Evolutionary conservation across 1,140 invertebrate species (phyloP).

Genomic region (Drosophila mauritiana): DNA sequence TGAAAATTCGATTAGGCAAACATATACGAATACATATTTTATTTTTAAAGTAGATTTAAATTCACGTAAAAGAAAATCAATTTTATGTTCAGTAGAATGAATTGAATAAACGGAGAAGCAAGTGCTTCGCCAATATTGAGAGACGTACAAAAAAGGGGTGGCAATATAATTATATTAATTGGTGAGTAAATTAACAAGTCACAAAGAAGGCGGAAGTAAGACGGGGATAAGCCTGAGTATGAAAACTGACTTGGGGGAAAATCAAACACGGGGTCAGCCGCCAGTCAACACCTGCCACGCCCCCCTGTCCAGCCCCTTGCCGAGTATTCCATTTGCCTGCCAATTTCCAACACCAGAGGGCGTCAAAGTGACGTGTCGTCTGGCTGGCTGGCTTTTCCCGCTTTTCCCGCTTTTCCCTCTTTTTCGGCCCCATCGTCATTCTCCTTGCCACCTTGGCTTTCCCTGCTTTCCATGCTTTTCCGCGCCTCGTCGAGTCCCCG

Average conservation of each 20-base stretch:
- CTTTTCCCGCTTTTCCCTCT: neutral
- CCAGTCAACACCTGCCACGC: constrained; percentile 26
- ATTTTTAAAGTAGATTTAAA: neutral
- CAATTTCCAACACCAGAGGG: constrained; percentile 44
- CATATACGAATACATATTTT: too few species aligned
- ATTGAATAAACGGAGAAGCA: too few species aligned
- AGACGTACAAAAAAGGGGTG: neutral
- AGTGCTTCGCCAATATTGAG: too few species aligned
- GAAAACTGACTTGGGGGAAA: constrained; percentile 9
- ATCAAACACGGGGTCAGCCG: constrained; percentile 24
- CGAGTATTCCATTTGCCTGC: constrained; percentile 16
- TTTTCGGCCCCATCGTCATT: neutral
- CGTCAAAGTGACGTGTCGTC: constrained; percentile 59
- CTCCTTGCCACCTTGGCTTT: constrained; percentile 32
- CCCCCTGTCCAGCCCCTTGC: neutral
- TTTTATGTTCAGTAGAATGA: too few species aligned
- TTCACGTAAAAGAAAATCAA: neutral
- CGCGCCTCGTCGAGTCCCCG: neutral
- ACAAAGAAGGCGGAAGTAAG: neutral
- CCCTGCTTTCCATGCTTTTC: constrained; percentile 35
- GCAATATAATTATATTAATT: constrained; percentile 2
- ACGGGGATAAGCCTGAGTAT: neutral
- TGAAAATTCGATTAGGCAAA: neutral
- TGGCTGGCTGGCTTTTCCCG: constrained; percentile 5
- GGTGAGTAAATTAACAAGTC: neutral